Percentiles rank a stretch among this genome's conserved stretches.
Conservation (phyloP, 1,140 invertebrate species). For the Pectinophora gossypiella region DNA sequence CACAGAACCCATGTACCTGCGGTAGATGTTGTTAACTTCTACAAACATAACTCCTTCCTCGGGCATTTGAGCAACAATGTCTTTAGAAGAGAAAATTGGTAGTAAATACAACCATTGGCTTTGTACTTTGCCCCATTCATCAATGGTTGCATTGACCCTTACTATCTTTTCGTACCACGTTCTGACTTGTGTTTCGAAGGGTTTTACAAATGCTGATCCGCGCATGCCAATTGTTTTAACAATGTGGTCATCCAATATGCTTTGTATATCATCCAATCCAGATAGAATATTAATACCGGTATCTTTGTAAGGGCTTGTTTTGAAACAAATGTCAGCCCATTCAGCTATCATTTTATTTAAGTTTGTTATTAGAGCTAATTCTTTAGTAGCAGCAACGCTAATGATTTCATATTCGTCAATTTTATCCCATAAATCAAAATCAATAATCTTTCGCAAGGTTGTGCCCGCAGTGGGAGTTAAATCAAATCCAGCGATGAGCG, state of each 20-base stretch:
- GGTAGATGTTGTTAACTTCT: constrained; percentile 87
- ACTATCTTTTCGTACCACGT: constrained; percentile 89
- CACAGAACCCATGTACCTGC: constrained; percentile 86
- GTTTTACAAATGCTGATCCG: constrained; percentile 94
- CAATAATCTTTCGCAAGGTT: constrained; percentile 88
- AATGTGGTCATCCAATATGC: constrained; percentile 91
- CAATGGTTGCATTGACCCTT: constrained; percentile 86
- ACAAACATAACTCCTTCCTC: constrained; percentile 89
- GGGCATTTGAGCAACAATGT: constrained; percentile 95
- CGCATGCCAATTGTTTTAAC: constrained; percentile 92
- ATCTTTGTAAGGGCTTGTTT: constrained; percentile 85
- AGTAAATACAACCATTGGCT: constrained; percentile 94
- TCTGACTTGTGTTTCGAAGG: constrained; percentile 87
- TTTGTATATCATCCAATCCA: constrained; percentile 90
- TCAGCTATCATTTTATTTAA: constrained; percentile 90
- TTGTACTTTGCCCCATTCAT: constrained; percentile 93
- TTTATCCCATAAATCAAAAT: constrained; percentile 83
- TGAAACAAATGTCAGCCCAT: constrained; percentile 88
- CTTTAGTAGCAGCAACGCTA: constrained; percentile 92
- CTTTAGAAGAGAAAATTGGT: constrained; percentile 95
- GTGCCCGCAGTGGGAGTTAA: constrained; percentile 91
- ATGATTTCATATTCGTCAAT: constrained; percentile 90
- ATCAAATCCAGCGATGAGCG: constrained; percentile 86
- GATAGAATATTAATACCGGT: constrained; percentile 87
- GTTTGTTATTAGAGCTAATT: constrained; percentile 86